Evolutionary conservation across 2,797 vertebrate species (phyloP).

Genomic region (Epinephelus coioides): DNA sequence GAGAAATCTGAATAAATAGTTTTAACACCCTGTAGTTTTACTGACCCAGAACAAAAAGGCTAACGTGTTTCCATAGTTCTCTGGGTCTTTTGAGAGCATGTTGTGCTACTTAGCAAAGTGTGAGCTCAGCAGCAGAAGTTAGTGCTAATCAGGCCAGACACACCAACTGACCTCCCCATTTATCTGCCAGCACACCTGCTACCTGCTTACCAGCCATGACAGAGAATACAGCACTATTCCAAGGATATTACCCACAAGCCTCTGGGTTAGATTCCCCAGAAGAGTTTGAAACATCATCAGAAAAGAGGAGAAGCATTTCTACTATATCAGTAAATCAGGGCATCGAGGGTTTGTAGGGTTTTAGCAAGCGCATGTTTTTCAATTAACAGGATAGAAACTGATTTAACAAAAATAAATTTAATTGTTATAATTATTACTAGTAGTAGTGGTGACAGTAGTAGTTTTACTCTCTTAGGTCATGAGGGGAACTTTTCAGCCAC

Average conservation of each 20-base stretch:
- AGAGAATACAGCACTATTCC: conserved; percentile 3
- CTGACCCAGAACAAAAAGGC: conserved; percentile 19
- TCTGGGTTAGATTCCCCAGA: background rate
- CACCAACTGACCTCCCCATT: conserved; percentile 57
- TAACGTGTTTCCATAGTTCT: conserved; percentile 1
- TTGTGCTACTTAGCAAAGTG: conserved; percentile 53
- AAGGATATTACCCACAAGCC: background rate
- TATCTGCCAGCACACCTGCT: conserved; percentile 66
- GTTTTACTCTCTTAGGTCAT: too few relatives aligned
- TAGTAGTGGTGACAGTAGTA: too few relatives aligned
- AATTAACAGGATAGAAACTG: too few relatives aligned
- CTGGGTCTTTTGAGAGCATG: background rate
- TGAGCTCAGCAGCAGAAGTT: conserved; percentile 66
- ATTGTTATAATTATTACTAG: too few relatives aligned
- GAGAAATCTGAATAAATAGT: background rate
- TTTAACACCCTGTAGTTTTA: background rate
- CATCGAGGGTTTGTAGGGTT: background rate
- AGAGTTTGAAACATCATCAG: background rate
- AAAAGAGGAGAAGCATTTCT: background rate
- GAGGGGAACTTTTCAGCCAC: too few relatives aligned
- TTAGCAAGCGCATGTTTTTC: background rate
- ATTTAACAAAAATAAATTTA: too few relatives aligned
- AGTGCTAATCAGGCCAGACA: conserved; percentile 70
- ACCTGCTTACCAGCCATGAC: conserved; percentile 52
- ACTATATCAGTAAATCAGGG: background rate